Conservation (phyloP, 2,113 vertebrate genomes). For the Cavia aperea region DNA sequence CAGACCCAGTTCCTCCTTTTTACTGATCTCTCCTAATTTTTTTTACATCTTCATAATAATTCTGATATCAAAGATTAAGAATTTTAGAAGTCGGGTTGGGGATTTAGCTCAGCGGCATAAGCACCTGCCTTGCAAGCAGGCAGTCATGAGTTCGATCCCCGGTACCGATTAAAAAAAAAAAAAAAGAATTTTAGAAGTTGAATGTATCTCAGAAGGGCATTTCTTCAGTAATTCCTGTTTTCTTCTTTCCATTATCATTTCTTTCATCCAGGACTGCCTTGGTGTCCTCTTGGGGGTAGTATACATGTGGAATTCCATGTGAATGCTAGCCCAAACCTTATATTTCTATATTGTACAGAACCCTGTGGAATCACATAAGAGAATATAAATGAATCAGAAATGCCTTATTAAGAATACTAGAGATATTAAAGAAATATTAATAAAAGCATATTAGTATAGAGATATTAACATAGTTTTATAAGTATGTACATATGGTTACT, state of each 20-base stretch:
- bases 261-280: not conserved
- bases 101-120: too few species aligned
- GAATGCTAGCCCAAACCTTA: not conserved
- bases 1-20: not conserved
- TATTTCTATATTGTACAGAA: not conserved
- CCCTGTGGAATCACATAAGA: not conserved
- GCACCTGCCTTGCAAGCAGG: too few species aligned
- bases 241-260: not conserved
- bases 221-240: not conserved
- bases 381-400: not conserved
- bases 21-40: not conserved
- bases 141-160: too few species aligned
- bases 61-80: not conserved
- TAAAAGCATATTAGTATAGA: not conserved
- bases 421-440: not conserved
- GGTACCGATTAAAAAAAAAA: too few species aligned
- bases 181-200: not conserved
- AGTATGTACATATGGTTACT: not conserved
- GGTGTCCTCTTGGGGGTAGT: not conserved
- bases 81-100: not conserved
- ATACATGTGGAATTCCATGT: not conserved
- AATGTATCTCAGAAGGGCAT: not conserved
- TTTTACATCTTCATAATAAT: not conserved
- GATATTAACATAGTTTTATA: constrained; percentile 25
- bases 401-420: not conserved